A percentile compares a stretch with the other conserved stretches of the same genome.
Conservation (phyloP, 1,140 invertebrate species). For the Temnothorax nylanderi region DNA sequence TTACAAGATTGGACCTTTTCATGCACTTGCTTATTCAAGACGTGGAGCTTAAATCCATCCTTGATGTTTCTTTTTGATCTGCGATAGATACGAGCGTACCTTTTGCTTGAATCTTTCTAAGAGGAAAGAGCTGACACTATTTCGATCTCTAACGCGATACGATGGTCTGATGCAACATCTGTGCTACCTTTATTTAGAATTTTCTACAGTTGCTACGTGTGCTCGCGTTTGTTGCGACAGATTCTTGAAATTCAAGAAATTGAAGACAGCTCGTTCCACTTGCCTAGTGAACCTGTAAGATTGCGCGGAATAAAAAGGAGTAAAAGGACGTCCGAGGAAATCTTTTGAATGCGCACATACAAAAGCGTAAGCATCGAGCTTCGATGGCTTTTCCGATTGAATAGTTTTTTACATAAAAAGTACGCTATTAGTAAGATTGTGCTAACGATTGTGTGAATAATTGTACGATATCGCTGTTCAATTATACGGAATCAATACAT, state of each 20-base stretch:
- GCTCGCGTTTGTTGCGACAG: conserved; percentile 61
- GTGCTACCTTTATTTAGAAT: conserved; percentile 39
- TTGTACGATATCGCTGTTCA: not conserved
- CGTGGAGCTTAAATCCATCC: conserved; percentile 17
- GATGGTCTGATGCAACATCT: conserved; percentile 10
- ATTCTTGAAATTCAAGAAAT: conserved; percentile 69
- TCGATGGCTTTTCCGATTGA: conserved; percentile 29
- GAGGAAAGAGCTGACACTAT: conserved; percentile 14
- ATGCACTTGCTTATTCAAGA: conserved; percentile 18
- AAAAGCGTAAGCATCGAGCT: not conserved
- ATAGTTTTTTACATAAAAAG: conserved; percentile 4
- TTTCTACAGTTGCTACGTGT: conserved; percentile 18
- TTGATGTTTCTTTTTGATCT: conserved; percentile 38
- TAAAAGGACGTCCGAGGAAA: not conserved
- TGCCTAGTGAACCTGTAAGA: conserved; percentile 28
- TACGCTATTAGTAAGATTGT: not conserved
- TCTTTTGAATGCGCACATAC: conserved; percentile 11
- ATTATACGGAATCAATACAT: not conserved
- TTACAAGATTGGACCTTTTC: not conserved
- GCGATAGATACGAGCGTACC: conserved; percentile 29
- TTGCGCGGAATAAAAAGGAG: conserved; percentile 52
- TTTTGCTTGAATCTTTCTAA: conserved; percentile 5
- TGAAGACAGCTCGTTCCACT: conserved; percentile 58
- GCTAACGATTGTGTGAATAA: not conserved
- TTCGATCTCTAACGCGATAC: conserved; percentile 32